Base-by-base conservation (phyloP, 2,797 vertebrate species). In the Megalops cyprinoides region DNA sequence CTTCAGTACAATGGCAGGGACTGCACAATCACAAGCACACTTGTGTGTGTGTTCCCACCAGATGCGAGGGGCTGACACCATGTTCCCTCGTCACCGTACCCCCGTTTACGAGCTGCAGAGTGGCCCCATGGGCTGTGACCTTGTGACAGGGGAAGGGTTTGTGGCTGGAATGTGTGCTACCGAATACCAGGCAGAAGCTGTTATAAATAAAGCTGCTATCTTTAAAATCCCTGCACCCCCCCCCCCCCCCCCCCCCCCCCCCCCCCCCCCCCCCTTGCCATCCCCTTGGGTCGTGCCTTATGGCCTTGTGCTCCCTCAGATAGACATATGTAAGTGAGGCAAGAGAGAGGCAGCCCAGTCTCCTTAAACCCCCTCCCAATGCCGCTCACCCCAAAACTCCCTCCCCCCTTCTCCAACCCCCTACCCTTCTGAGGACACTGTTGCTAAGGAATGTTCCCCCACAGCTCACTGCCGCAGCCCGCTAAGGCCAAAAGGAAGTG, bases 161-260 rank as follows among this genome's bases (percentile, higher is more conserved):
- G 53, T 76, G 69, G 80, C 76, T 74, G 79, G 75, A 77, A 79
- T 76, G 76, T 78, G 80, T 37, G 83, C 55, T 65, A 83, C 79
- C 79, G 83, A 85, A 84, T 77, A 76, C 82, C 86, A 84, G 67
- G 80, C 44, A 74, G 80, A 79, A 74, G 34, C 48, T 28, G 77
- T 87, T 89, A 87, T 88, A 87, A 86, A 88, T 89, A 89, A 74
- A 69, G 28, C 49, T 44, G 28, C 86, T 88, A 86, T 87, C 69
- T 89, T 87, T 88, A 88, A 81, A 85, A 65, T 7, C 15, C 53
- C 62, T 42, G 65, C 39, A 58, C 80, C 53, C 65, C 77, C 67
- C 76, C 71, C 31, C n/a, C 67, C 76, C 71, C 31, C n/a, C 80
- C 53, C 65, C 77, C 67, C 76, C 71, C 31, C n/a, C 80, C 53